Base-by-base conservation (phyloP, 2,113 vertebrate species). In the Glareola pratincola region DNA sequence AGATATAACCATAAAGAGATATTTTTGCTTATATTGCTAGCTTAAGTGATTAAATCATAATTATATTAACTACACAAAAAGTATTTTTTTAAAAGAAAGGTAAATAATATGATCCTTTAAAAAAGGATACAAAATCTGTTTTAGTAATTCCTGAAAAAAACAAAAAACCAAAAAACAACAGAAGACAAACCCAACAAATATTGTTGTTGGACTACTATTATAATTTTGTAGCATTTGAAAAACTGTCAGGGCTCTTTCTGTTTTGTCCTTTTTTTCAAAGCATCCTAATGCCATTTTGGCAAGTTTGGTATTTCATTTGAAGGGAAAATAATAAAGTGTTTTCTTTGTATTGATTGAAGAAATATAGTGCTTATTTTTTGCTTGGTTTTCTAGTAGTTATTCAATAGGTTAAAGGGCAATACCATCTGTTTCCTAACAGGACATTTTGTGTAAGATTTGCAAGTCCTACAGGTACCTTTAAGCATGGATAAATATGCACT, bases 401-500 rank as follows among this genome's bases (percentile, higher is more conserved):
- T 98, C 97, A 96, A 98, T 98, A 98, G 98, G 98, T 98, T 96
- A 98, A 98, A 98, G 98, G 98, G 97, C 98, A 98, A 97, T 73
- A 41, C 95, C 97, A 98, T 98, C 98, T 96, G 98, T 98, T 98
- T 98, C 98, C 98, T 98, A 98, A 98, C 97, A 98, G 98, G 98
- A 98, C 98, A 96, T 98, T 98, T 97, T 95, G 94, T 97, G 97
- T 97, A 98, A 98, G 98, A 98, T 98, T 98, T 98, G 98, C 98
- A 98, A 98, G 98, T 98, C 98, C 98, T 98, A 97, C 97, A 98
- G 98, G 98, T 98, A 97, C 97, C 98, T 98, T 98, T 98, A 98
- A 98, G 98, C 98, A 96, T 95, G 98, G 98, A 98, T 98, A 98
- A 98, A 98, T 98, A 98, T 98, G 98, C 98, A 97, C 97, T 98